Evolutionary conservation across 2,113 vertebrate species (phyloP).

Genomic region (Tapirus terrestris): DNA sequence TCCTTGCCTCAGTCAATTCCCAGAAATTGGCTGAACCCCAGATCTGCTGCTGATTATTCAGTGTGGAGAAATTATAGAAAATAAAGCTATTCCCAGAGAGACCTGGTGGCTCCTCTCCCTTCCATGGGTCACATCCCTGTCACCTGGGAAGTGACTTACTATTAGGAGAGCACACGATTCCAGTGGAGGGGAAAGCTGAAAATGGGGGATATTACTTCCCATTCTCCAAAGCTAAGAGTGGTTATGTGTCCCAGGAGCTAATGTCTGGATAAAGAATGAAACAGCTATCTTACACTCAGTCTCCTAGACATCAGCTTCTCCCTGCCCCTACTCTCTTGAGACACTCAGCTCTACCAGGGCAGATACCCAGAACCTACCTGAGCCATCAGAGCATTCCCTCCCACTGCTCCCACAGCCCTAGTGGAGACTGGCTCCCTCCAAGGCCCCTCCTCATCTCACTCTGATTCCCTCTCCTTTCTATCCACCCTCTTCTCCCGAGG

Average conservation of each 20-base stretch:
- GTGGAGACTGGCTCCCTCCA: background rate
- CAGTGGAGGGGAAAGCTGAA: background rate
- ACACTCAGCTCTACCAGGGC: background rate
- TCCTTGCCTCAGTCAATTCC: background rate
- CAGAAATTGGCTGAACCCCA: background rate
- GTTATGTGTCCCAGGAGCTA: background rate
- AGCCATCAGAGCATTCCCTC: background rate
- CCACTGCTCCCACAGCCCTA: background rate
- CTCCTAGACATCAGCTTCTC: background rate
- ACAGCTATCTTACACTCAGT: background rate
- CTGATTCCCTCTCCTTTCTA: background rate
- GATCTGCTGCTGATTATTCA: background rate
- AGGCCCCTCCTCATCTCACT: background rate
- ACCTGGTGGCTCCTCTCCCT: background rate
- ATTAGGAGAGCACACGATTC: background rate
- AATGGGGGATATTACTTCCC: background rate
- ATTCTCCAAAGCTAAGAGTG: background rate
- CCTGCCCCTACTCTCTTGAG: background rate
- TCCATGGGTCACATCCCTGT: background rate
- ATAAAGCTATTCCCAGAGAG: background rate
- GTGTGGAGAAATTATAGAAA: no score
- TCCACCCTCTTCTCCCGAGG: background rate
- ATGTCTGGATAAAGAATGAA: background rate
- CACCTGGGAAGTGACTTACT: background rate
- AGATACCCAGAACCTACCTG: background rate